A percentile compares a stretch with the other conserved stretches of the same genome.
Evolutionary conservation across 2,113 vertebrate species (phyloP).

Genomic region (Strix uralensis): DNA sequence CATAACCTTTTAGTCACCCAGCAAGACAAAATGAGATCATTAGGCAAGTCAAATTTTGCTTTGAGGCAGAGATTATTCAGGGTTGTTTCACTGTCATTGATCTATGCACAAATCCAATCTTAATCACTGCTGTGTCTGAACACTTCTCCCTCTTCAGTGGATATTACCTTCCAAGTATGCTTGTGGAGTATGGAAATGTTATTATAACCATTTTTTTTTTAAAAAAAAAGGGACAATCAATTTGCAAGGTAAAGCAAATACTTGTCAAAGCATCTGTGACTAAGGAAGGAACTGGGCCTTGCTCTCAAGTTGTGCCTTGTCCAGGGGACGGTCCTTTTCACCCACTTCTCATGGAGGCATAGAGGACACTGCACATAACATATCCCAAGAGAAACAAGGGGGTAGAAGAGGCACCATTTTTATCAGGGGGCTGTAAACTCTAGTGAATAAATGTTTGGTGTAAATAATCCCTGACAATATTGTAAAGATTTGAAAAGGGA

Average conservation of each 20-base stretch:
- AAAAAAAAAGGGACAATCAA: neutral
- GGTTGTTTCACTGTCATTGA: neutral
- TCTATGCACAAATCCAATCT: neutral
- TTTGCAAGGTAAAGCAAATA: neutral
- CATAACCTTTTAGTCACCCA: constrained; percentile 8
- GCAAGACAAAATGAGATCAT: neutral
- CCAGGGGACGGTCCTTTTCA: neutral
- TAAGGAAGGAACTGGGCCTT: neutral
- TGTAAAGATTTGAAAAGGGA: neutral
- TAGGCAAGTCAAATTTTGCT: constrained; percentile 38
- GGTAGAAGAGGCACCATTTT: neutral
- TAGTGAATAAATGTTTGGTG: neutral
- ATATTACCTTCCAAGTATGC: neutral
- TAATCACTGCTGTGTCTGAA: neutral
- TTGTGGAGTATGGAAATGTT: neutral
- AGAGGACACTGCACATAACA: neutral
- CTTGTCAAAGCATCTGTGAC: neutral
- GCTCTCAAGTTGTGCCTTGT: neutral
- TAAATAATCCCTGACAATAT: neutral
- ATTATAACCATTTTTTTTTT: neutral
- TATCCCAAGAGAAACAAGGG: neutral
- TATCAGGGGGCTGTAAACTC: neutral
- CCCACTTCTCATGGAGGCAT: neutral
- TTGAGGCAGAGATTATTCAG: constrained; percentile 41
- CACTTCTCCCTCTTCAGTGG: neutral